These are phyloP conservation scores for Bombus affinis DNA, from an alignment of 1,140 invertebrate genomes.

Conservation along the genomic window DNA sequence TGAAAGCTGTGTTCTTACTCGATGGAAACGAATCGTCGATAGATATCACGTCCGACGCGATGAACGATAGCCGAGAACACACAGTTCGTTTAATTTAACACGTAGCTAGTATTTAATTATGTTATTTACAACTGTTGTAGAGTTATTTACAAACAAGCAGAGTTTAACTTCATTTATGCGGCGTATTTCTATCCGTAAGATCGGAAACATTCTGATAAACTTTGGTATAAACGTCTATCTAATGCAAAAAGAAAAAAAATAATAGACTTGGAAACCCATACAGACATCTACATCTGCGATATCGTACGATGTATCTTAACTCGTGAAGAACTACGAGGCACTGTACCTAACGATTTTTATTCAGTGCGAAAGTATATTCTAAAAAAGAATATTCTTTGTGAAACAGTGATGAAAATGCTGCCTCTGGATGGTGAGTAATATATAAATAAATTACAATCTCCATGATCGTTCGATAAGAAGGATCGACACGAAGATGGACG, in stretches of 20 bases:
- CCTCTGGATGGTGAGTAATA: background rate
- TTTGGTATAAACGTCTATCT: background rate
- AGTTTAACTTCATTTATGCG: no score
- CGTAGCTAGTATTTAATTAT: background rate
- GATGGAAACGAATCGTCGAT: constrained; percentile 5
- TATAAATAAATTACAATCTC: constrained; percentile 16
- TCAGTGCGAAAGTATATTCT: no score
- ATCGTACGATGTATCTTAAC: no score
- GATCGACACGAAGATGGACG: constrained; percentile 7
- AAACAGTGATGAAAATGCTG: no score
- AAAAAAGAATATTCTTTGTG: no score
- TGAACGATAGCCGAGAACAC: constrained; percentile 2
- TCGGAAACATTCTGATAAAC: background rate
- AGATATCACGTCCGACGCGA: constrained; percentile 22
- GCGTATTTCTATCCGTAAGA: no score
- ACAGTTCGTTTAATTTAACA: constrained; percentile 5
- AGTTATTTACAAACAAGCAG: background rate
- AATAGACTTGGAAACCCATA: no score
- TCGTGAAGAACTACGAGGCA: no score
- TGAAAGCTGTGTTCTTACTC: constrained; percentile 58
- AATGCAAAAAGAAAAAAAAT: no score
- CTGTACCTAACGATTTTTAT: no score
- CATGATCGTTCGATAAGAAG: background rate
- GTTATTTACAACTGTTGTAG: background rate
- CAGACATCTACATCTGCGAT: no score